Base-by-base conservation (phyloP, 1,140 invertebrate species). In the Mercenaria mercenaria region DNA sequence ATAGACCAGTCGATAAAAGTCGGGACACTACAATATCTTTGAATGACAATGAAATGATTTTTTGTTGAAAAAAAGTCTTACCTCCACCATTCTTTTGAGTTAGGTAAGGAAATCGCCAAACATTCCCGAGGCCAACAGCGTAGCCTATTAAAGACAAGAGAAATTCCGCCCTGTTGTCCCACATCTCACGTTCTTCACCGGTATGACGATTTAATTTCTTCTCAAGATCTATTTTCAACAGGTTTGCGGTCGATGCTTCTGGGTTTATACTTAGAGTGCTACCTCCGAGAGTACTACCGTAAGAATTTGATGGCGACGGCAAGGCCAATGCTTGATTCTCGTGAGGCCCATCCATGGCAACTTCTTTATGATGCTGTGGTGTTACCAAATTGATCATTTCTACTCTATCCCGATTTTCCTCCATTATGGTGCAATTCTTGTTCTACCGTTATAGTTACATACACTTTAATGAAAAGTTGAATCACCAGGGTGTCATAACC, bases 51-150 rank as follows among this genome's bases (percentile, higher is more conserved):
- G n/a, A n/a, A n/a, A n/a, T n/a, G n/a, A n/a, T n/a, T n/a, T n/a
- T n/a, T n/a, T n/a, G n/a, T n/a, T n/a, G n/a, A n/a, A n/a, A n/a
- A n/a, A 47, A 47, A 8, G 15, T 72, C 92, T 84, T 91, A 96
- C 98, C 98, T 96, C 98, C 98, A 69, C 98, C 98, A 96, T 99
- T 99, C 95, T 99, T 98, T 96, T 99, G 98, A 94, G 98, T 98
- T 67, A 99, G 96, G 95, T 99, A 99, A 15, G 98, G 98, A 96
- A 99, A 99, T 93, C 98, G 97, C 98, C 98, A 99, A 77, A 99
- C 98, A 94, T 99, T 99, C 29, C 98, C 98, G 39, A 99, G 97
- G 0, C 96, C 96, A 0, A 96, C 96, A 20, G 96, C 96, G 83
- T 95, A 96, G 23, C 95, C 95, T 23, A 96, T 91, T 29, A 96